Evolutionary conservation across 2,797 vertebrate species (phyloP).

Genomic region (Intellagama lesueurii): DNA sequence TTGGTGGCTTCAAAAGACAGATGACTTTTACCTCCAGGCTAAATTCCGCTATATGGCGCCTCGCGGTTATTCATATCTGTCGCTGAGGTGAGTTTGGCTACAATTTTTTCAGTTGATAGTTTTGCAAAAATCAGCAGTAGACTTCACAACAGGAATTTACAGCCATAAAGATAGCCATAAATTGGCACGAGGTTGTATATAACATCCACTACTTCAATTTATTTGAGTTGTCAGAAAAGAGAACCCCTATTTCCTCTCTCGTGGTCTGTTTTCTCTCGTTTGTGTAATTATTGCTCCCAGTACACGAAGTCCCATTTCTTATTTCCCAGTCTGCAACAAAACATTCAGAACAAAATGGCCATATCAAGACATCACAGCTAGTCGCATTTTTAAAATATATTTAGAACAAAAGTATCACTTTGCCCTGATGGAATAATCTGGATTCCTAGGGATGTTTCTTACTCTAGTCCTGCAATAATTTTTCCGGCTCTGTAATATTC

Average conservation of each 20-base stretch:
- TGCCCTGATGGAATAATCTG: too few relatives aligned
- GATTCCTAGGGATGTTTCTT: too few relatives aligned
- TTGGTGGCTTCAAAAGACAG: constrained; percentile 25
- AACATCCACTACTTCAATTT: neutral
- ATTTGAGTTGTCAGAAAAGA: neutral
- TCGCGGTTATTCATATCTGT: neutral
- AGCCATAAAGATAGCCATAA: neutral
- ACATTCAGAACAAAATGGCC: neutral
- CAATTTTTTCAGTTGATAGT: constrained; percentile 1
- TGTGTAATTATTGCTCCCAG: neutral
- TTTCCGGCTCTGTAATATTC: too few relatives aligned
- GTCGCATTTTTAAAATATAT: too few relatives aligned
- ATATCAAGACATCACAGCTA: neutral
- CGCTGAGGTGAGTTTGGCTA: neutral
- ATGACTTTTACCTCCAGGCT: neutral
- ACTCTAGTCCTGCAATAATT: too few relatives aligned
- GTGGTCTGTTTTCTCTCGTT: neutral
- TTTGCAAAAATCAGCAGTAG: constrained; percentile 3
- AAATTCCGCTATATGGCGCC: constrained; percentile 3
- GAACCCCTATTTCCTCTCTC: too few relatives aligned
- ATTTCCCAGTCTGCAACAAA: neutral
- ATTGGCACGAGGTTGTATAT: neutral
- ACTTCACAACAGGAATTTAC: neutral
- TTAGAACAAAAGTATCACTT: too few relatives aligned
- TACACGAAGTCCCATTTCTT: neutral